Conservation (phyloP, 2,113 vertebrate species). For the Hylia prasina region DNA sequence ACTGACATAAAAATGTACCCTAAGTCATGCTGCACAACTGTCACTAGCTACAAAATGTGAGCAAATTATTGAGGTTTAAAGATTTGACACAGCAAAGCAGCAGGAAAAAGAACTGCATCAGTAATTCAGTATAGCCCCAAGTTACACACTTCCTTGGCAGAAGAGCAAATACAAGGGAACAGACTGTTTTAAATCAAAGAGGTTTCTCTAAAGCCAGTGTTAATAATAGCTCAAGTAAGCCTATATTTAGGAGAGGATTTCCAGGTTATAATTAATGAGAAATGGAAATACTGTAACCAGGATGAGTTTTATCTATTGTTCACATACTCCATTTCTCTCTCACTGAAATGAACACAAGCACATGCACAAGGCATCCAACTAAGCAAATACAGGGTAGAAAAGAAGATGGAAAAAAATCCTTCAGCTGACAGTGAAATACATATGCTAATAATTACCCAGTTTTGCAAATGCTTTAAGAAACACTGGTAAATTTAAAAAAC, state of each 20-base stretch:
- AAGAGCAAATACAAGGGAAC: background rate
- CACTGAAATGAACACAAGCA: background rate
- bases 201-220: background rate
- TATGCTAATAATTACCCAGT: background rate
- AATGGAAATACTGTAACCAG: background rate
- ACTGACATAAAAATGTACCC: background rate
- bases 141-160: background rate
- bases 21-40: background rate
- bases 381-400: background rate
- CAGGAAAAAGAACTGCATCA: background rate
- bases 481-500: background rate
- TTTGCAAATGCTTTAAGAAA: background rate
- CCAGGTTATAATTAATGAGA: slow-evolving; percentile 23
- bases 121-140: background rate
- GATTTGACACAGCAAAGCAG: background rate
- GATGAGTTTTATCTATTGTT: background rate
- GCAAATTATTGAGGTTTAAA: background rate
- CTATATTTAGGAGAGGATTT: slow-evolving; percentile 16
- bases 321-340: background rate
- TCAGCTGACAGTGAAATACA: background rate
- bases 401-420: background rate
- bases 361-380: background rate
- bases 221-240: slow-evolving; percentile 20
- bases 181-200: background rate
- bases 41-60: background rate